phyloP scores from a whole-genome alignment of 2,888 invertebrate genomes.

The Gisinianus flammeolus region DNA sequence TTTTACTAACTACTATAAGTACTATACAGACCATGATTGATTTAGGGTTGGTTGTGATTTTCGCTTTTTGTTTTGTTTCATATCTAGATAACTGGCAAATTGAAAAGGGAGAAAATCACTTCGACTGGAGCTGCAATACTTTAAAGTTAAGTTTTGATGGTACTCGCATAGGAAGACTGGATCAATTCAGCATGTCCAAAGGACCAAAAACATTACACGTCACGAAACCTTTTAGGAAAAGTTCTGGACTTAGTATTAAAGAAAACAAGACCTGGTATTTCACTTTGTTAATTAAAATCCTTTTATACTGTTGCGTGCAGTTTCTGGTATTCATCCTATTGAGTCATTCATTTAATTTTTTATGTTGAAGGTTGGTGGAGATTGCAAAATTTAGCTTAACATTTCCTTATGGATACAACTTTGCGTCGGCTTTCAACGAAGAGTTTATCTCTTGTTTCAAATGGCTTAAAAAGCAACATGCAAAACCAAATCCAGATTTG shows the following conservation, averaged over 20 bases:
- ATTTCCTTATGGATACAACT: slow-evolving; percentile 87
- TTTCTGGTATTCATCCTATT: too few relatives aligned
- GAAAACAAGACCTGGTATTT: slow-evolving; percentile 55
- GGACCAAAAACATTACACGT: slow-evolving; percentile 44
- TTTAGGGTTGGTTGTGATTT: slow-evolving; percentile 1
- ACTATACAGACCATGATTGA: too few relatives aligned
- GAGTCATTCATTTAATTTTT: too few relatives aligned
- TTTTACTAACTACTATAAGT: too few relatives aligned
- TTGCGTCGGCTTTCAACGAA: slow-evolving; percentile 85
- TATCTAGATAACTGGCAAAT: slow-evolving; percentile 52
- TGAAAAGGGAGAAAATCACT: slow-evolving; percentile 52
- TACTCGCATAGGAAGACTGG: slow-evolving; percentile 51
- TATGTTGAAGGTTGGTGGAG: slow-evolving; percentile 68
- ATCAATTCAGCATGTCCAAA: slow-evolving; percentile 52
- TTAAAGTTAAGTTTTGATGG: slow-evolving; percentile 54
- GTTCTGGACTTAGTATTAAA: slow-evolving; percentile 47
- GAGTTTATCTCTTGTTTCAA: slow-evolving; percentile 89
- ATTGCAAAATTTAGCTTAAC: slow-evolving; percentile 57
- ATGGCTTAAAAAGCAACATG: slow-evolving; percentile 89
- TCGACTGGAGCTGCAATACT: slow-evolving; percentile 52
- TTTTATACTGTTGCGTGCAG: background rate
- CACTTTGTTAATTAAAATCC: background rate
- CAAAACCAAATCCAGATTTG: slow-evolving; percentile 71
- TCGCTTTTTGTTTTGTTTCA: slow-evolving; percentile 1
- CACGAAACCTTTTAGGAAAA: slow-evolving; percentile 52